A percentile compares a stretch with the other conserved stretches of the same genome.
Evolutionary conservation across 2,888 invertebrate species (phyloP).

Genomic region (Plebejus melissa): DNA sequence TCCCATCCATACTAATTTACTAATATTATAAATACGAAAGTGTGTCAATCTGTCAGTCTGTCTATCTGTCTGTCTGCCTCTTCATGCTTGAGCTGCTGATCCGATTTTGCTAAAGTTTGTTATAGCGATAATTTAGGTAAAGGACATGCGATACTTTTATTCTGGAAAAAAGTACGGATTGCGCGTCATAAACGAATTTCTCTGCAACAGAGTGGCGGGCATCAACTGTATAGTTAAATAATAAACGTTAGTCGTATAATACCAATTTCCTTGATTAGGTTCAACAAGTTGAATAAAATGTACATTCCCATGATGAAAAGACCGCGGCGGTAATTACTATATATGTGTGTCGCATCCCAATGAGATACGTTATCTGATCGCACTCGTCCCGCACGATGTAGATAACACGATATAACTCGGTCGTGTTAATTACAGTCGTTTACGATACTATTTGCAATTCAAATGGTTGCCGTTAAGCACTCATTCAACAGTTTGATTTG

Average conservation of each 20-base stretch:
- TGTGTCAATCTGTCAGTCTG: too few species aligned
- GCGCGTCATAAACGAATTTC: too few species aligned
- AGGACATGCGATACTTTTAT: too few species aligned
- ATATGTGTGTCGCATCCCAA: background rate
- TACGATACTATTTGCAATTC: background rate
- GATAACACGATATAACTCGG: background rate
- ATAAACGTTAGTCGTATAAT: background rate
- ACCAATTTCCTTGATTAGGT: background rate
- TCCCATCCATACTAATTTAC: too few species aligned
- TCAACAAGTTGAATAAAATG: constrained; percentile 13
- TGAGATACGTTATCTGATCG: background rate
- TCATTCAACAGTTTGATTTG: too few species aligned
- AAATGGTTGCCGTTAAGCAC: background rate
- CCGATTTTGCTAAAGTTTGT: too few species aligned
- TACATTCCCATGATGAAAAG: background rate
- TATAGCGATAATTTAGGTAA: too few species aligned
- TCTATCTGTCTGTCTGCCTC: too few species aligned
- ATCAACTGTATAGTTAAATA: background rate
- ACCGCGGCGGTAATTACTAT: background rate
- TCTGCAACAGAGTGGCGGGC: too few species aligned
- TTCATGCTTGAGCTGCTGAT: too few species aligned
- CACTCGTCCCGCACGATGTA: background rate
- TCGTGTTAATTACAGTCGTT: background rate
- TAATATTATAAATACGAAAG: too few species aligned
- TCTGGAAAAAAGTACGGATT: too few species aligned